phyloP scores from a whole-genome alignment of 2,888 invertebrate species.

The Chrysina gloriosa region DNA sequence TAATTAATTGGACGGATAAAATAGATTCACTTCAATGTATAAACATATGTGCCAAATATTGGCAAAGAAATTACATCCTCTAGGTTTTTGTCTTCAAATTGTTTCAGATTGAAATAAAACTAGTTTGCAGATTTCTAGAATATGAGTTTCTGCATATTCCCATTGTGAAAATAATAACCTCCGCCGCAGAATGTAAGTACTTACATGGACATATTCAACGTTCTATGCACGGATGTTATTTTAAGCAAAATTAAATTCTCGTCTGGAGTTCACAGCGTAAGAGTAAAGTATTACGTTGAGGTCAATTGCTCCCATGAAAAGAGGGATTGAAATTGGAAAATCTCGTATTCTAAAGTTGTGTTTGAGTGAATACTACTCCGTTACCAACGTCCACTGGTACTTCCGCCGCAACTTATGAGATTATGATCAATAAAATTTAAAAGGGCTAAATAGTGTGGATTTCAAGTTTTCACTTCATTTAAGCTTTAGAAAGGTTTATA shows the following conservation, averaged over 20 bases:
- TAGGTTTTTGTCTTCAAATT: too few relatives aligned
- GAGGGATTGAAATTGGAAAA: conserved; percentile 34
- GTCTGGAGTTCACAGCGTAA: neutral
- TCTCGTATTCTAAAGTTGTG: conserved; percentile 27
- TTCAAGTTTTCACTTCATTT: neutral
- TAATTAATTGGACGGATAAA: neutral
- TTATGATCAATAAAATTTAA: conserved; percentile 11
- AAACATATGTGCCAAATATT: too few relatives aligned
- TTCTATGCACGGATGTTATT: neutral
- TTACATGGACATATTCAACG: neutral
- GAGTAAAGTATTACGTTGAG: conserved; percentile 24
- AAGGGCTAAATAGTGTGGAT: neutral
- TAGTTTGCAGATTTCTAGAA: too few relatives aligned
- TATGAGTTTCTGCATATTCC: too few relatives aligned
- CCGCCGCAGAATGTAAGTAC: neutral
- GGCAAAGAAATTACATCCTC: too few relatives aligned
- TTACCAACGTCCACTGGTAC: conserved; percentile 12
- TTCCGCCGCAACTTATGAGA: neutral
- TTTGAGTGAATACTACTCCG: conserved; percentile 18
- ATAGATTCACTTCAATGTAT: too few relatives aligned
- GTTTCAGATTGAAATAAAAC: too few relatives aligned
- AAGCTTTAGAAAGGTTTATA: neutral
- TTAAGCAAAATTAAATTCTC: conserved; percentile 24
- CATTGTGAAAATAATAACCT: neutral
- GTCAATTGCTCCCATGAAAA: conserved; percentile 4